Evolutionary conservation across 1,140 invertebrate species (phyloP), one percentile per base, ranked within the genome.

Genomic region (Drosophila bocki): DNA sequence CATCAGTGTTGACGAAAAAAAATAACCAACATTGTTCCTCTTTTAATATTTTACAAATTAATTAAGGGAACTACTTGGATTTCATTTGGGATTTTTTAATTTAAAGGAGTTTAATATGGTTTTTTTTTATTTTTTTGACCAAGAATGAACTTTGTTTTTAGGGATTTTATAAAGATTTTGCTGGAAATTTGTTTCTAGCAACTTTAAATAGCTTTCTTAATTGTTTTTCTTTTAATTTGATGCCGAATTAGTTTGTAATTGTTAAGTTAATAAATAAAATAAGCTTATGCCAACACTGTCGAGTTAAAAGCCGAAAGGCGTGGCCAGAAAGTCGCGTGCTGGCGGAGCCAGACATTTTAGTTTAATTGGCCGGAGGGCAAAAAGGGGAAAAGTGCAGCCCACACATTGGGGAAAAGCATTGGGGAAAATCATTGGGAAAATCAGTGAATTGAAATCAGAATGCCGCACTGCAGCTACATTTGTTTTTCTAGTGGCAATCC

Each of bases 401-500:
- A 44, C 42, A 41, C 51, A 58, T 57, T 15, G 60, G 19, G 17
- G 12, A 39, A 53, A 53, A 22, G 33, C 51, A 39, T 39, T 37
- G 33, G 64, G 64, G 42, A 48, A 54, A 54, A 37, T 22, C 53
- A 56, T 56, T 39, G 53, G 64, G 33, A 48, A 71, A 72, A 72
- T 71, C 69, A 59, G 65, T 71, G 69, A 61, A 64, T 78, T 64
- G 58, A 78, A 62, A 48, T 45, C 53, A 54, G 47, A 81, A 56
- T 82, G 75, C 54, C 80, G 80, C 80, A 82, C 60, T 85, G 82
- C 82, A 86, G 69, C 47, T 48, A 72, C 69, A 72, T 71, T 72
- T 71, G 35, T 60, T 47, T 54, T 64, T 22, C 13, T 57, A 29
- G 9, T 35, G 13, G 15, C 29, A 11, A 11, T 33, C 45, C 50